A percentile compares a stretch with the other conserved stretches of the same genome.
These are phyloP conservation scores for Calcarius ornatus DNA, from an alignment of 2,113 vertebrate species.

Conservation along the genomic window DNA sequence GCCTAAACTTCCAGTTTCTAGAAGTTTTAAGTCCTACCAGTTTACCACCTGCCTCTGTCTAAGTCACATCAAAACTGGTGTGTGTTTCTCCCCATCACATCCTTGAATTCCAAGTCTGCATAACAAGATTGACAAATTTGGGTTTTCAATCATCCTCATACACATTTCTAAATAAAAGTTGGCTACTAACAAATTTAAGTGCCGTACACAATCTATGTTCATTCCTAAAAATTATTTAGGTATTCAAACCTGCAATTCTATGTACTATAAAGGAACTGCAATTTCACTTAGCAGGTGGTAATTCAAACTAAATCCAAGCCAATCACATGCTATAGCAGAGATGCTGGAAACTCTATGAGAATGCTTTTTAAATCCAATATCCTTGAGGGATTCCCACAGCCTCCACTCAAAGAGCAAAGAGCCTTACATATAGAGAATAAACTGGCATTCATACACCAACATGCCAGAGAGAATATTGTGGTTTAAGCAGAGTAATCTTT, in stretches of 20 bases:
- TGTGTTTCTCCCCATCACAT: fast-evolving
- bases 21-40: not conserved
- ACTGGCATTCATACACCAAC: not conserved
- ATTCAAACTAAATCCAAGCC: not conserved
- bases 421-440: not conserved
- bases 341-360: not conserved
- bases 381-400: not conserved
- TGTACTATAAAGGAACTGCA: not conserved
- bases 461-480: not conserved
- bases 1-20: not conserved
- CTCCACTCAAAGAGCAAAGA: not conserved
- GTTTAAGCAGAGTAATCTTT: not conserved
- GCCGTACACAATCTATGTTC: not conserved
- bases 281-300: not conserved
- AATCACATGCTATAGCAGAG: not conserved
- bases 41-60: not conserved
- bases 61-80: not conserved
- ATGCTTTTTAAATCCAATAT: not conserved
- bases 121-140: not conserved
- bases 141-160: not conserved
- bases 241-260: not conserved
- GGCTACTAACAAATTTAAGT: not conserved
- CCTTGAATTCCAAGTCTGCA: not conserved
- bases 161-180: not conserved
- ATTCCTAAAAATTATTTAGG: not conserved